These are phyloP conservation scores for Melitaea cinxia DNA, from an alignment of 1,140 invertebrate species.

Conservation along the genomic window DNA sequence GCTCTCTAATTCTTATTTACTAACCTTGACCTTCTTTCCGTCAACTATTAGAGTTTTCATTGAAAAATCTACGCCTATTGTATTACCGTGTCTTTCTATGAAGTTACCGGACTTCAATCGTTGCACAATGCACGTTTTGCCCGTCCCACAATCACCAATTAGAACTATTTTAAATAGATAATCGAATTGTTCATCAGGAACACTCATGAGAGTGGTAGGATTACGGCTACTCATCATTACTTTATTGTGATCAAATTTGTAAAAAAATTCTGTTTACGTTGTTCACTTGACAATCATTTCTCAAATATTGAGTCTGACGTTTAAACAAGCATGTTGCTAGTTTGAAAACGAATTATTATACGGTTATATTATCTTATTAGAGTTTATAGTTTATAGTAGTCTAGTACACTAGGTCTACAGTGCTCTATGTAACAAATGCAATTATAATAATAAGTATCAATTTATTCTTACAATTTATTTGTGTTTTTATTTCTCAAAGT, in stretches of 20 bases:
- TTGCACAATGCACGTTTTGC: slow-evolving; percentile 94
- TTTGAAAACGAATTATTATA: too few species aligned
- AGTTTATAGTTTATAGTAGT: too few species aligned
- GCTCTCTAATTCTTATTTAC: slow-evolving; percentile 23
- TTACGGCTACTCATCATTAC: slow-evolving; percentile 77
- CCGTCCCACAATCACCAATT: slow-evolving; percentile 92
- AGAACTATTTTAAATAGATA: slow-evolving; percentile 93
- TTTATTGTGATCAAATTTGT: slow-evolving; percentile 41
- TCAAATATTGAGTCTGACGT: slow-evolving; percentile 10
- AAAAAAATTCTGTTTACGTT: slow-evolving; percentile 65
- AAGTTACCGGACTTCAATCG: slow-evolving; percentile 96
- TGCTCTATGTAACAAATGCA: too few species aligned
- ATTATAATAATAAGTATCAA: too few species aligned
- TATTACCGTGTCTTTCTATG: slow-evolving; percentile 95
- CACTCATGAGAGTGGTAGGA: slow-evolving; percentile 82
- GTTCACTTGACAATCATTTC: slow-evolving; percentile 54
- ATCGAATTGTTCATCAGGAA: slow-evolving; percentile 88
- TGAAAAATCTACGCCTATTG: slow-evolving; percentile 97
- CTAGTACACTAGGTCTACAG: too few species aligned
- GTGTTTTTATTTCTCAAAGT: too few species aligned
- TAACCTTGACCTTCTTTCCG: slow-evolving; percentile 96
- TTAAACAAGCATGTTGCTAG: background rate
- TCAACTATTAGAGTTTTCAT: slow-evolving; percentile 97
- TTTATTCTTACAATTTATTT: too few species aligned
- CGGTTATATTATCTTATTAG: too few species aligned